Conservation (phyloP, 2,797 vertebrate species). For the Hephaestus fuliginosus region DNA sequence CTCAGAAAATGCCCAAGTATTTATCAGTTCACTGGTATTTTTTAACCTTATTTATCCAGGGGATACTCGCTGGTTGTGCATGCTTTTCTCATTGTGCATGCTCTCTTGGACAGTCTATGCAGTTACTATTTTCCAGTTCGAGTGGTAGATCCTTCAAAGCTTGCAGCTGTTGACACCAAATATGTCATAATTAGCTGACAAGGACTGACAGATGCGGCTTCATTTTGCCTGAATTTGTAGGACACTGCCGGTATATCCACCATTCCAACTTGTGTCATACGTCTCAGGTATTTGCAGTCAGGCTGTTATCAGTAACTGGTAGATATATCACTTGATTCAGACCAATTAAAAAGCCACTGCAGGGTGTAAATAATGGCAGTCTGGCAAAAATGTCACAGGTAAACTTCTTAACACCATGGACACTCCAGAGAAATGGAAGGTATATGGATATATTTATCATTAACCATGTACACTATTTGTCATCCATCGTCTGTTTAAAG, state of each 20-base stretch:
- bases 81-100: conserved; percentile 19
- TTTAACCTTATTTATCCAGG: conserved; percentile 49
- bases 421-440: neutral
- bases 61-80: conserved; percentile 38
- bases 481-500: conserved; percentile 8
- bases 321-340: neutral
- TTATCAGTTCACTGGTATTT: conserved; percentile 66
- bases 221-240: neutral
- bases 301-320: neutral
- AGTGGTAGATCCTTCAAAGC: conserved; percentile 18
- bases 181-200: conserved; percentile 9
- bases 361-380: neutral
- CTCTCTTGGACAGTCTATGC: conserved; percentile 17
- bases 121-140: conserved; percentile 20
- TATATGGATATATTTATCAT: conserved; percentile 17
- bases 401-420: neutral
- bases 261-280: neutral
- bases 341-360: conserved; percentile 22
- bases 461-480: conserved; percentile 1
- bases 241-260: neutral
- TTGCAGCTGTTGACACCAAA: conserved; percentile 19
- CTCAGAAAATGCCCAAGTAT: conserved; percentile 62
- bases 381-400: neutral
- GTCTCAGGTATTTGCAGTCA: conserved; percentile 2
- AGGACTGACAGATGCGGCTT: neutral